Base-by-base conservation (phyloP, 2,888 invertebrate genomes). In the Acheta domesticus region DNA sequence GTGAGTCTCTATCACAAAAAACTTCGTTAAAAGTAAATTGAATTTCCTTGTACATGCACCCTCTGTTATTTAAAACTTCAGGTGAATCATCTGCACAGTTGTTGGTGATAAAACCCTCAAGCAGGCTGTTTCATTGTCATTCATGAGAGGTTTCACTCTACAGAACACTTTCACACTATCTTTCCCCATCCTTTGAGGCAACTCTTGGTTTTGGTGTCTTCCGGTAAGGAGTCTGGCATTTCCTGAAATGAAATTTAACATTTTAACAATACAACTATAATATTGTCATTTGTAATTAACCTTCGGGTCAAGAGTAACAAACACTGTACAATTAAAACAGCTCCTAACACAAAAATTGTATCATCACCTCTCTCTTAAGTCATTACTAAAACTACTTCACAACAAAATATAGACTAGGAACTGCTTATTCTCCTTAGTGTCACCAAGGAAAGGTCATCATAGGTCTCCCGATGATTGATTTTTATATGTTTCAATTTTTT, bases 161-260 rank as follows among this genome's bases (percentile, higher is more conserved):
- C 97, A 97, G 84, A 91, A 98, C 0, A 98, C 98, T 88, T 96
- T 92, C 0, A 96, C 94, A 0, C 95, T 93, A 86, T 96, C 94
- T 82, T 90, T 89, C 0, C 62, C 16, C 1, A 19, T 12, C 49
- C n/a, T 14, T 23, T 23, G 23, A 23, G 23, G 23, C 23, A 23
- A 23, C 50, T 76, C 79, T 20, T 12, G 19, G 48, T 82, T 82
- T n/a, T 81, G 77, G 8, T 79, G 75, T 49, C 81, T 82, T 20
- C 50, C 50, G n/a, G 76, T 74, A 36, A 79, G 81, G n/a, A 77
- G 48, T 50, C 81, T 81, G 48, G 50, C 79, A 77, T 81, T 78
- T 23, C 82, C 82, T 79, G 74, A 77, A 79, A 74, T 14, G 14
- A 75, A 75, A 23, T 23, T 23, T 23, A 23, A 23, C 23, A 23